Evolutionary conservation across 2,797 vertebrate genomes (phyloP), one percentile per base, ranked within the genome.

Genomic region (Gallinago stenura): DNA sequence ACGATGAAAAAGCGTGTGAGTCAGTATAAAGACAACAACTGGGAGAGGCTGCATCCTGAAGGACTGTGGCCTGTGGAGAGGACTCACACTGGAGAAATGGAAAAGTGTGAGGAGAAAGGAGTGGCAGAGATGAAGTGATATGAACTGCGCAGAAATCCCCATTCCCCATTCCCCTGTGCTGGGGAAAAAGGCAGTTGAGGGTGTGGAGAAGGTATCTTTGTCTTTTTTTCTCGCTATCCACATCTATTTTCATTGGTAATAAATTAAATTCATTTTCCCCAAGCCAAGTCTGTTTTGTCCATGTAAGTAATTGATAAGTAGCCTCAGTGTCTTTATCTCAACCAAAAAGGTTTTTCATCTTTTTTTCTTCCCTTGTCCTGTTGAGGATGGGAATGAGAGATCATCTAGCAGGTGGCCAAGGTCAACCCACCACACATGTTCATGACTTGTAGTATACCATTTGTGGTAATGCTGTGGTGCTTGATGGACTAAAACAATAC

Each of bases 171-270:
- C n/a, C 12, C 10, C 15, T 69, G 48, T 7, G 2, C 56, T 33
- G 16, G n/a, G 10, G 37, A 30, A 46, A n/a, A 77, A 53, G 3
- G 7, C 2, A 5, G 6, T 20, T 69, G 31, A 53, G 7, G 2
- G 10, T n/a, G 5, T 9, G 1, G 5, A 7, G 20, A 75, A 41
- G 4, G 4, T 25, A 51, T 22, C 3, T 30, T 31, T 46, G 9
- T 17, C 7, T 35, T 57, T 69, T 50, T 48, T 33, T 43, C 10
- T 39, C 31, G 35, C 10, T 68, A 18, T 10, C 2, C 3, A 54
- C 68, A 35, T 39, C 1, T 65, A 41, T 39, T 48, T 82, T 68
- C 31, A 45, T 62, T 68, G 20, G 3, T 9, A 73, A 35, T 19
- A 83, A 57, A 66, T 31, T 10, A 28, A 61, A 57, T 33, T 41